Base-by-base conservation (phyloP, 1,140 invertebrate species). In the Chrysoperla carnea region DNA sequence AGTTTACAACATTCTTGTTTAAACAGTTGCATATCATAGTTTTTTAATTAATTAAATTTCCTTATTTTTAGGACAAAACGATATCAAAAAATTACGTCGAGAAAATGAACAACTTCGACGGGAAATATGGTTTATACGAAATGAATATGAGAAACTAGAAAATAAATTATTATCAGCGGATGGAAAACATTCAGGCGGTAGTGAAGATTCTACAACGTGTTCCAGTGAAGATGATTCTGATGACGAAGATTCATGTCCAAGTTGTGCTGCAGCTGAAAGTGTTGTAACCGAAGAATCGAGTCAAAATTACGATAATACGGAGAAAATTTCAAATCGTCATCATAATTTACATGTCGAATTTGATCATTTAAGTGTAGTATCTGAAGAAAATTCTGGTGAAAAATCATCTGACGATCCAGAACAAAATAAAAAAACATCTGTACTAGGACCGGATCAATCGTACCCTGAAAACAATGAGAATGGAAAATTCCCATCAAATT, bases 131-230 rank as follows among this genome's bases (percentile, higher is more conserved):
- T 78, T 76, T 33, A 65, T 91, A 36, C 67, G 87, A 36, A 85
- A 90, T 55, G 85, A 90, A 57, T 89, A 86, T 58, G 84, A 89
- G 54, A 73, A 81, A 44, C 66, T 91, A 42, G 84, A 89, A 59
- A 23, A 23, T 23, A 76, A 78, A 47, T 69, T 84, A 52, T 60
- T 85, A 47, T 23, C 17, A 23, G 17, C 17, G 17, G 75, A 78
- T 49, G 72, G 73, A 67, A 60, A 63, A 63, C 56, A 64, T 61
- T 49, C 59, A 59, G 56, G 63, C 64, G 69, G 67, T 68, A 67
- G 62, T 60, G 63, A 51, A 45, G 64, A 57, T 39, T 59, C 58
- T 47, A 66, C 54, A 2, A 57, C 53, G 4, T 55, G 50, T 29
- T 44, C 46, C 14, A 51, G 47, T 14, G 31, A 33, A 33, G 31